A percentile compares a stretch with the other conserved stretches of the same genome.
phyloP scores from a whole-genome alignment of 2,797 vertebrate genomes.

The Aratinga solstitialis region DNA sequence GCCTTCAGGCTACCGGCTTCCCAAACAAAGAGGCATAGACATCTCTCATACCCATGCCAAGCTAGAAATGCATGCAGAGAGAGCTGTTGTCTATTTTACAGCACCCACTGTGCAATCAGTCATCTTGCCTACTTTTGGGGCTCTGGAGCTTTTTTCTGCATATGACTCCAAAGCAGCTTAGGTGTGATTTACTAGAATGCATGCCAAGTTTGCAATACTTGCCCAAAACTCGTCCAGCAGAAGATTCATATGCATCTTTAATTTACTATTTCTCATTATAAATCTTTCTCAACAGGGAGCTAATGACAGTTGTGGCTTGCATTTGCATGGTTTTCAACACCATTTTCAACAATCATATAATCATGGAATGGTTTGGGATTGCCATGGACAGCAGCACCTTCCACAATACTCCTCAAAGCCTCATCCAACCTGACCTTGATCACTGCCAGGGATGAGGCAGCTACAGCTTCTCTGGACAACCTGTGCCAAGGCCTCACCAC shows the following conservation, averaged over 20 bases:
- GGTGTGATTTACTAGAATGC: accelerated
- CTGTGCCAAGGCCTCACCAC: not conserved
- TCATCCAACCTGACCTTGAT: not conserved
- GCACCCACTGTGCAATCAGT: not conserved
- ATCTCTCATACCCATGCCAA: not conserved
- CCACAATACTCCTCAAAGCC: not conserved
- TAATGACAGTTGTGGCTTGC: not conserved
- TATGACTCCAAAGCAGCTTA: not conserved
- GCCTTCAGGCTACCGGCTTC: not conserved
- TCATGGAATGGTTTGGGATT: not conserved
- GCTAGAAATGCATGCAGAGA: not conserved
- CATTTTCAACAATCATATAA: not conserved
- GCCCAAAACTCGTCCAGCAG: not conserved
- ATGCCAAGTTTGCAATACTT: not conserved
- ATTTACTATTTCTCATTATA: not conserved
- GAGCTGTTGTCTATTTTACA: not conserved
- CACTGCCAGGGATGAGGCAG: not conserved
- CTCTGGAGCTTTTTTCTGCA: accelerated
- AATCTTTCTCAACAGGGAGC: not conserved
- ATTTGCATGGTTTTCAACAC: not conserved
- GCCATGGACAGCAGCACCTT: not conserved
- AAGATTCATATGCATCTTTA: not conserved
- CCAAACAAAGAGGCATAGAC: not conserved
- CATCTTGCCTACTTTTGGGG: not conserved
- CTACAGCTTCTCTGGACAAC: not conserved